A percentile compares a stretch with the other conserved stretches of the same genome.
Conservation (phyloP, 2,888 invertebrate genomes). For the Drosophila formosana region DNA sequence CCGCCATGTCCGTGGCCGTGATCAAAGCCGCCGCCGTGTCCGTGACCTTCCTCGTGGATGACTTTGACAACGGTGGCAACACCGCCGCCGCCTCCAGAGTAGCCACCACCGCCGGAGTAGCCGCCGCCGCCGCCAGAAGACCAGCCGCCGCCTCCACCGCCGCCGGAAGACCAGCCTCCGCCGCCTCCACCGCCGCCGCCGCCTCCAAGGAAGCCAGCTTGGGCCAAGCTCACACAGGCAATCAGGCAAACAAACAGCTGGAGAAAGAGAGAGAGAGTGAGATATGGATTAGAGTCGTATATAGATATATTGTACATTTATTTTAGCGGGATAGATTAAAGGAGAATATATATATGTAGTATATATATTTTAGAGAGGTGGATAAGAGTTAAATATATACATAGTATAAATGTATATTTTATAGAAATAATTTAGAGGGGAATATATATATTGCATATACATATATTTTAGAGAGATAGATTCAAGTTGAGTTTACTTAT, state of each 20-base stretch:
- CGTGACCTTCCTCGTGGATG: constrained; percentile 49
- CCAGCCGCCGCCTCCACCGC: constrained; percentile 30
- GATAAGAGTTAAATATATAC: no score
- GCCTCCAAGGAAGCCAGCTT: constrained; percentile 65
- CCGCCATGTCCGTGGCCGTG: no score
- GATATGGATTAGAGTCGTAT: neutral
- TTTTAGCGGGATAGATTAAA: no score
- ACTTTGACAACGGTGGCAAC: constrained; percentile 50
- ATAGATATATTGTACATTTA: no score
- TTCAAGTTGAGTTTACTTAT: no score
- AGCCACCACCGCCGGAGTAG: constrained; percentile 45
- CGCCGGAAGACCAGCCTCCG: constrained; percentile 31
- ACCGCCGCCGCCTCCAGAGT: constrained; percentile 36
- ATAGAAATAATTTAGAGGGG: no score
- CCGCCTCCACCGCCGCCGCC: constrained; percentile 49
- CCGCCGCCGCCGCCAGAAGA: constrained; percentile 39
- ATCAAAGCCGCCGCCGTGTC: constrained; percentile 35
- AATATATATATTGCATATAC: no score
- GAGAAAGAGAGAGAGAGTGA: neutral
- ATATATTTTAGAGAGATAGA: no score
- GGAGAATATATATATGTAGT: no score
- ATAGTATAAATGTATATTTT: no score
- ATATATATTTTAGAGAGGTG: neutral
- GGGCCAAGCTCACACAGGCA: constrained; percentile 61
- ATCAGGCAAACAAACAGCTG: constrained; percentile 72